Evolutionary conservation across 2,888 invertebrate genomes (phyloP).

Genomic region (Drymonia ruficornis): DNA sequence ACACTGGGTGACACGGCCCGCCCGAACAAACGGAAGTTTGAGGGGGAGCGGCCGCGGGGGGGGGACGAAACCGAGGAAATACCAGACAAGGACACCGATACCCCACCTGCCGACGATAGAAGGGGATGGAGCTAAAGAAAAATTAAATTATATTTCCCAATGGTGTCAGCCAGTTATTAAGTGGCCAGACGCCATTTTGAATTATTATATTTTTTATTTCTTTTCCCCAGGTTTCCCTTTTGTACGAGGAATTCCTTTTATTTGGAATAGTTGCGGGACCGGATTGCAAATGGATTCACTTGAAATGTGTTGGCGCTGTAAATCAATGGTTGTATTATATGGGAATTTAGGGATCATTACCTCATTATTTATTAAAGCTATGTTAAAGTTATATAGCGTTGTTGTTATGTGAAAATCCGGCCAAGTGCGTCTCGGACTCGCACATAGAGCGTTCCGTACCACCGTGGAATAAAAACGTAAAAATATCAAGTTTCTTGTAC

Average conservation of each 20-base stretch:
- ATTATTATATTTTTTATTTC: slow-evolving; percentile 82
- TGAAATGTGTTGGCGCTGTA: slow-evolving; percentile 55
- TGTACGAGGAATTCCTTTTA: slow-evolving; percentile 77
- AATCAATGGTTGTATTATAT: slow-evolving; percentile 56
- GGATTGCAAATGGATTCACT: slow-evolving; percentile 69
- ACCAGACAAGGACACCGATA: slow-evolving; percentile 58
- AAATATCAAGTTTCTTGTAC: too few relatives aligned
- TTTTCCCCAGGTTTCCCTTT: slow-evolving; percentile 75
- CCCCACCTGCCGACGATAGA: slow-evolving; percentile 43
- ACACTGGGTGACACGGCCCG: slow-evolving; percentile 74
- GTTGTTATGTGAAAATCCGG: slow-evolving; percentile 11
- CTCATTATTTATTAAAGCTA: slow-evolving; percentile 15
- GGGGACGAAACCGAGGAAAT: slow-evolving; percentile 64
- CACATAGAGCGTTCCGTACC: too few relatives aligned
- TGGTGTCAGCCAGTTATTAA: slow-evolving; percentile 86
- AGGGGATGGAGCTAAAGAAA: slow-evolving; percentile 67
- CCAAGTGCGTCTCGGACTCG: too few relatives aligned
- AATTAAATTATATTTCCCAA: slow-evolving; percentile 86
- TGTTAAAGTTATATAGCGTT: too few relatives aligned
- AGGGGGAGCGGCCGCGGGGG: slow-evolving; percentile 45
- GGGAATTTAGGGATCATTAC: slow-evolving; percentile 53
- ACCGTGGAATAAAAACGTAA: too few relatives aligned
- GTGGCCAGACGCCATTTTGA: slow-evolving; percentile 85
- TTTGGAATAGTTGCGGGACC: slow-evolving; percentile 76
- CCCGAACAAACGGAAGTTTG: slow-evolving; percentile 67